A percentile compares a stretch with the other conserved stretches of the same genome.
Conservation (phyloP, 2,113 vertebrate species). For the Pseudopipra pipra region DNA sequence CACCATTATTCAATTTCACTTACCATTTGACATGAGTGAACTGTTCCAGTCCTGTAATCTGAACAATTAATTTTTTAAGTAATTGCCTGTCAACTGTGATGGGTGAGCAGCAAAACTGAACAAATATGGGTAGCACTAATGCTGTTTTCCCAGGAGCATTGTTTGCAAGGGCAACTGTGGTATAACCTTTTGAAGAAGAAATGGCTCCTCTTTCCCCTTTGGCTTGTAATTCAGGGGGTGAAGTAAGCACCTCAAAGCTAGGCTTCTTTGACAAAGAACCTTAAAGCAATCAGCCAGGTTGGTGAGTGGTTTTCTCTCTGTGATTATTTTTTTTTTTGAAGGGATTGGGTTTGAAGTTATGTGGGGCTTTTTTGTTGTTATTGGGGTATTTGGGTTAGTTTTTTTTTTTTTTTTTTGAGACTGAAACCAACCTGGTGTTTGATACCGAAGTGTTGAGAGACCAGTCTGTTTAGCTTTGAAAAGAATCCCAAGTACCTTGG, state of each 20-base stretch:
- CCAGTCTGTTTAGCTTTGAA: not conserved
- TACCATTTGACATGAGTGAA: not conserved
- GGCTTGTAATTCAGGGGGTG: not conserved
- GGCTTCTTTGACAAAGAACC: not conserved
- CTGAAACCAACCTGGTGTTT: constrained; percentile 70
- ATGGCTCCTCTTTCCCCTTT: not conserved
- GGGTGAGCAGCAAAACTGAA: not conserved
- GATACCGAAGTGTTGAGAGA: not conserved
- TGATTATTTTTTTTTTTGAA: not conserved
- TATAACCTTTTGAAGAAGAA: not conserved
- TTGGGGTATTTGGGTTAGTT: not conserved
- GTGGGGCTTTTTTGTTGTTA: not conserved
- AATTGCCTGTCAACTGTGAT: not conserved
- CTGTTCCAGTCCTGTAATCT: not conserved
- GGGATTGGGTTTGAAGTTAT: not conserved
- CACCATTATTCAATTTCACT: not conserved
- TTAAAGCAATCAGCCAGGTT: not conserved
- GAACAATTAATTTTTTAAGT: constrained; percentile 18
- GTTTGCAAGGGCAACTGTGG: constrained; percentile 6
- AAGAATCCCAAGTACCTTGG: not conserved
- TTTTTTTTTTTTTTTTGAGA: not conserved
- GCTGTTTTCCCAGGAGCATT: constrained; percentile 69
- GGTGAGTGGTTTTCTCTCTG: not conserved
- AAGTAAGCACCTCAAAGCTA: not conserved
- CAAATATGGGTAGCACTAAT: not conserved